phyloP scores from a whole-genome alignment of 2,888 invertebrate species.

The Dimorphilus gyrociliatus region DNA sequence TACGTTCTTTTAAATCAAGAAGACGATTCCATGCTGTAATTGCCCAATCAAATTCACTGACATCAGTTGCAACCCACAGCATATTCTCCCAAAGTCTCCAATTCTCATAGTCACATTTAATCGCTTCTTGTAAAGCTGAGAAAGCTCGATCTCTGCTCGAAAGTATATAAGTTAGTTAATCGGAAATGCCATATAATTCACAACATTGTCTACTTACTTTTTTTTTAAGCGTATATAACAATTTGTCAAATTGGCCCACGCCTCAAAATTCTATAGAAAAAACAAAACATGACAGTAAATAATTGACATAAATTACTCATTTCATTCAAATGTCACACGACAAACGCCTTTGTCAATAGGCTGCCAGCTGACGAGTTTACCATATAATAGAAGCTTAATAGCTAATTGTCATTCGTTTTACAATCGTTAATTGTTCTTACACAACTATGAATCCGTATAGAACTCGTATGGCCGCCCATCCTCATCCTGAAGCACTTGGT shows the following conservation, averaged over 20 bases:
- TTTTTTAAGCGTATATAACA: conserved; percentile 73
- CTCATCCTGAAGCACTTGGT: no score
- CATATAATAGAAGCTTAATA: no score
- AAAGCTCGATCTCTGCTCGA: conserved; percentile 49
- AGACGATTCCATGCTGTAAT: conserved; percentile 67
- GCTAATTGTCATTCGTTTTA: no score
- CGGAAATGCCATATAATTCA: no score
- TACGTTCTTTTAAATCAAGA: conserved; percentile 61
- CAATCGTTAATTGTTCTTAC: no score
- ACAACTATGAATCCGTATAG: no score
- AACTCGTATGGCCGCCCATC: no score
- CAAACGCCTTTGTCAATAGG: neutral
- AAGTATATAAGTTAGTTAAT: conserved; percentile 1
- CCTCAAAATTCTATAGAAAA: conserved; percentile 56
- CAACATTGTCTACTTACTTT: no score
- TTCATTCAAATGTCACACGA: neutral
- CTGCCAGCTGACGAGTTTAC: neutral
- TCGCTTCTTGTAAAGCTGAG: conserved; percentile 65
- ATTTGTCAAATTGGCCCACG: conserved; percentile 94
- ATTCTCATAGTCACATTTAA: conserved; percentile 70
- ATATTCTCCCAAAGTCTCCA: conserved; percentile 95
- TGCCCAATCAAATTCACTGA: conserved; percentile 64
- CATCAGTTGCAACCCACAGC: conserved; percentile 60
- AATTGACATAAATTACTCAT: neutral
- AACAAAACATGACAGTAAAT: neutral